Conservation (phyloP, 2,113 vertebrate species). For the Brachypodius melanocephalos region DNA sequence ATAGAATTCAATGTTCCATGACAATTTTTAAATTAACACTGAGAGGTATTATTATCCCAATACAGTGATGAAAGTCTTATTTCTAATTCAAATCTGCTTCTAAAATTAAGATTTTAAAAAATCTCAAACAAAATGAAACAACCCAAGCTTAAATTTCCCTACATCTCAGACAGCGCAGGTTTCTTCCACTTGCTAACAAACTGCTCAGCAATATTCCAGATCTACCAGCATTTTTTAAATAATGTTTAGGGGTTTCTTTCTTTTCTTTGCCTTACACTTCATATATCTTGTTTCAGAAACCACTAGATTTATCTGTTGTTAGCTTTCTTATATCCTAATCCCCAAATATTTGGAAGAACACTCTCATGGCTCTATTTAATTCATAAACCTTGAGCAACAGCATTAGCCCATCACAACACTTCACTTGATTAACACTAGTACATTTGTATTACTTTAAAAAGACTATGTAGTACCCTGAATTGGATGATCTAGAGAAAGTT, state of each 20-base stretch:
- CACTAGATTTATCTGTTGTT: not conserved
- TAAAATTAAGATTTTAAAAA: not conserved
- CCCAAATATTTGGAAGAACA: not conserved
- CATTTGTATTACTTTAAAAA: not conserved
- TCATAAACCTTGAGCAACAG: not conserved
- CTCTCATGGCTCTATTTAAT: not conserved
- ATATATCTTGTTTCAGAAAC: not conserved
- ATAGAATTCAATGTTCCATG: not conserved
- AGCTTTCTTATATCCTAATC: not conserved
- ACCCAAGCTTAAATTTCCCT: not conserved
- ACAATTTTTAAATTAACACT: not conserved
- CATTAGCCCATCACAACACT: not conserved
- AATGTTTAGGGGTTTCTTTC: fast-evolving
- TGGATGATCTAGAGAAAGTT: not conserved
- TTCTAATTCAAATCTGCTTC: not conserved
- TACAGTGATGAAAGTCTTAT: not conserved
- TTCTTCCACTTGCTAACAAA: not conserved
- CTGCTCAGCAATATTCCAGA: not conserved
- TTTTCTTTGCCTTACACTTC: not conserved
- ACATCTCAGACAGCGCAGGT: not conserved
- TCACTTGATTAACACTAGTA: not conserved
- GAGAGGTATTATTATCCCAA: not conserved
- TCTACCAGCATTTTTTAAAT: not conserved
- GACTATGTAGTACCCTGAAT: not conserved
- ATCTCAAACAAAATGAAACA: not conserved